These are phyloP conservation scores for Chrysomallon squamiferum DNA, from an alignment of 1,140 invertebrate genomes.

Conservation along the genomic window DNA sequence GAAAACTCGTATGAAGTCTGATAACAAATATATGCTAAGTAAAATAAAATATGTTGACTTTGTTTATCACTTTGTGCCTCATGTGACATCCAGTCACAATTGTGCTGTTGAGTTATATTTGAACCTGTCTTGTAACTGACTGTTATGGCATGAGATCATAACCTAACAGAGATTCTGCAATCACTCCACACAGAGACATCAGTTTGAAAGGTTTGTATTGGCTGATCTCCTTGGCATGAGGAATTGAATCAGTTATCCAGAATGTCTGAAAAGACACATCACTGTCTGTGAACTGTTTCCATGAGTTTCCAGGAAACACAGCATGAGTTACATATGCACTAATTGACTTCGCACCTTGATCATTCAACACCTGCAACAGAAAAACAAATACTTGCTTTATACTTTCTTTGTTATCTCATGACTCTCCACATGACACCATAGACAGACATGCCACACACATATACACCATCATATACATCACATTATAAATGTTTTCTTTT, in stretches of 20 bases:
- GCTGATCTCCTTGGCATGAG: constrained; percentile 56
- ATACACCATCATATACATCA: too few species aligned
- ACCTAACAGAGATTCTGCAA: constrained; percentile 58
- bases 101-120: background rate
- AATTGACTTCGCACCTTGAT: constrained; percentile 50
- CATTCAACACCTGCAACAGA: constrained; percentile 48
- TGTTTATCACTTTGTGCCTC: too few species aligned
- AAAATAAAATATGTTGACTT: too few species aligned
- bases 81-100: too few species aligned
- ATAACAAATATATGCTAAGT: too few species aligned
- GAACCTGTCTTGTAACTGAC: too few species aligned
- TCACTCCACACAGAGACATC: constrained; percentile 55
- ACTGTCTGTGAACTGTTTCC: constrained; percentile 53
- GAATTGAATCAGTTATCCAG: constrained; percentile 63
- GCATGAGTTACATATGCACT: constrained; percentile 63
- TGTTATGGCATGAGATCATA: constrained; percentile 53
- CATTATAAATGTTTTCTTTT: too few species aligned
- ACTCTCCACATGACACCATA: too few species aligned
- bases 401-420: background rate
- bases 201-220: constrained; percentile 58
- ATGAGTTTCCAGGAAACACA: constrained; percentile 62
- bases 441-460: too few species aligned
- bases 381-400: too few species aligned
- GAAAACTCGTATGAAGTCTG: too few species aligned
- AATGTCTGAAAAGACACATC: constrained; percentile 55